phyloP scores from a whole-genome alignment of 2,113 vertebrate species.

The Crypturellus undulatus region DNA sequence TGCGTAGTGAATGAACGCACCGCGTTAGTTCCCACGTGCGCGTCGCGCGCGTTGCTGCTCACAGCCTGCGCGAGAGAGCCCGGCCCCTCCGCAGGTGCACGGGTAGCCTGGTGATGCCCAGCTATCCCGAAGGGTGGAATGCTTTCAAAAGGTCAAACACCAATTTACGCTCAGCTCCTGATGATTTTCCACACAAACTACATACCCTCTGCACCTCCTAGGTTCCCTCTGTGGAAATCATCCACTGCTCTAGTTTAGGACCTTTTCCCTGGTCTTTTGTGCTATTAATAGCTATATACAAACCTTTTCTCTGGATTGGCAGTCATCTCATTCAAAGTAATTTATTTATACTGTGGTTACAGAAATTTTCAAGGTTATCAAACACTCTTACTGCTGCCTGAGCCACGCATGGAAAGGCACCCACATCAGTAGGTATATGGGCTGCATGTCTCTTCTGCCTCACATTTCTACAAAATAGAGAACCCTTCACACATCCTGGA shows the following conservation, averaged over 20 bases:
- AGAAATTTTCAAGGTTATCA: background rate
- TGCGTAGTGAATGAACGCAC: background rate
- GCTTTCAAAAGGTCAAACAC: background rate
- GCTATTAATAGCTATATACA: background rate
- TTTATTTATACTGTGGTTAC: background rate
- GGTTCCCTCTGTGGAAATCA: rapidly evolving
- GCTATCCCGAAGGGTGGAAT: background rate
- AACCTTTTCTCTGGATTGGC: background rate
- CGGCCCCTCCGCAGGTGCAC: background rate
- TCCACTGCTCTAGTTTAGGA: background rate
- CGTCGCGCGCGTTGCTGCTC: background rate
- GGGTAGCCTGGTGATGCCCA: background rate
- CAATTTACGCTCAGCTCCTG: background rate
- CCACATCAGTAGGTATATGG: background rate
- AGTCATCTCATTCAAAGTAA: background rate
- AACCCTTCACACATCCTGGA: background rate
- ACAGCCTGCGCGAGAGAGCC: background rate
- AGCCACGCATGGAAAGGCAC: background rate
- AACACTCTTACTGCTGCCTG: background rate
- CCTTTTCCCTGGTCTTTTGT: background rate
- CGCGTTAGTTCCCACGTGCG: background rate
- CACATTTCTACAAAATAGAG: slow-evolving; percentile 41
- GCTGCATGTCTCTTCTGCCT: background rate
- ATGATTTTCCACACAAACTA: background rate
- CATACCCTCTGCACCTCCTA: background rate